Conservation (phyloP, 2,113 vertebrate genomes). For the Paradoxurus hermaphroditus region DNA sequence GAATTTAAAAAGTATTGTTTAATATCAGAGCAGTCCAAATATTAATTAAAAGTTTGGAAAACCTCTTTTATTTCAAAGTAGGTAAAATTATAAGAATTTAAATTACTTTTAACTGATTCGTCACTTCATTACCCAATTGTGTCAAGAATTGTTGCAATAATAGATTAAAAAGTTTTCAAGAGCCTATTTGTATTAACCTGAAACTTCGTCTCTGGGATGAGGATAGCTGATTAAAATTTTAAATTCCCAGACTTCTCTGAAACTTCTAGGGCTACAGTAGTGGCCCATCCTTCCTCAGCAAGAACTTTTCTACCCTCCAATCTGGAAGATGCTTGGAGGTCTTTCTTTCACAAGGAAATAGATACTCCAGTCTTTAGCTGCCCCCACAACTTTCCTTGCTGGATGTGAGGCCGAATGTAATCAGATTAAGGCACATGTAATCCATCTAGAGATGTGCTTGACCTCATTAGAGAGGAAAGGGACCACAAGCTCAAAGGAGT, state of each 20-base stretch:
- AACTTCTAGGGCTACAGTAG: background rate
- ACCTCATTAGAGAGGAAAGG: background rate
- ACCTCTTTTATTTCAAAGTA: background rate
- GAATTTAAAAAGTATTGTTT: background rate
- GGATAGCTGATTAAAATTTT: background rate
- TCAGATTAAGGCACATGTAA: background rate
- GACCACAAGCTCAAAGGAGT: background rate
- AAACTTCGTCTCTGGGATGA: background rate
- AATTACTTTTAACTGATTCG: background rate
- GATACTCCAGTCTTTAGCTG: background rate
- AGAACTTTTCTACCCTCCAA: fast-evolving
- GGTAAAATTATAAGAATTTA: background rate
- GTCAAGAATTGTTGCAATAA: background rate
- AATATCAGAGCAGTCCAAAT: background rate
- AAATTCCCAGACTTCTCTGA: background rate
- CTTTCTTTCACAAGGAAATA: background rate
- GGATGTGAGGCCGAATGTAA: background rate
- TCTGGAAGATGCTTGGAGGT: background rate
- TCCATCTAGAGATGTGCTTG: background rate
- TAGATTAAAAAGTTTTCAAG: background rate
- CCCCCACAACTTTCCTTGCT: background rate
- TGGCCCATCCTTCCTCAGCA: background rate
- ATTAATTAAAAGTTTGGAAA: background rate
- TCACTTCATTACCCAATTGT: background rate
- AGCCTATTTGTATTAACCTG: background rate